Conservation (phyloP, 2,113 vertebrate species). For the Ciconia maguari region DNA sequence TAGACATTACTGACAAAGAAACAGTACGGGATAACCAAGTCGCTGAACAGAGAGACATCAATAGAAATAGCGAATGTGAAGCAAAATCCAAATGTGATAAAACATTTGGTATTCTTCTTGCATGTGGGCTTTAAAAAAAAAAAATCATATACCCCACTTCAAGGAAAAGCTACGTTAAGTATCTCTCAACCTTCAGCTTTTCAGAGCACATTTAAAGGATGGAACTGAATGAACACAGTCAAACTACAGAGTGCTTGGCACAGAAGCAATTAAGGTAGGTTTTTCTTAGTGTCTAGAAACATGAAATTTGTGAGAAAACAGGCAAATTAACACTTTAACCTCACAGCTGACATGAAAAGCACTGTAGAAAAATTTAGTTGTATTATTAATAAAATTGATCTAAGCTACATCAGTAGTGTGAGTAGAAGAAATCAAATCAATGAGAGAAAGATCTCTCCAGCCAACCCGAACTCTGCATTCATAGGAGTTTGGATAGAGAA, state of each 20-base stretch:
- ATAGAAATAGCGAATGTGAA: background rate
- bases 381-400: conserved; percentile 59
- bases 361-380: background rate
- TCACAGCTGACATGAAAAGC: background rate
- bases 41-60: background rate
- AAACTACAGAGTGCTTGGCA: background rate
- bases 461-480: conserved; percentile 29
- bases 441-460: conserved; percentile 42
- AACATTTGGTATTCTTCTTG: background rate
- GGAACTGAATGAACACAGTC: background rate
- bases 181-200: background rate
- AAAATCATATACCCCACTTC: background rate
- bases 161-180: background rate
- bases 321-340: background rate
- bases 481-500: background rate
- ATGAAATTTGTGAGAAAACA: conserved; percentile 7
- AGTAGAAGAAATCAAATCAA: conserved; percentile 34
- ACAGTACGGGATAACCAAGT: background rate
- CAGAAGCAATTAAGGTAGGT: background rate
- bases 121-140: background rate
- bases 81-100: background rate
- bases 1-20: background rate
- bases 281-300: background rate
- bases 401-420: background rate
- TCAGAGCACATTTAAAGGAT: background rate